phyloP scores from a whole-genome alignment of 2,888 invertebrate genomes.

The Heteromurus nitidus region DNA sequence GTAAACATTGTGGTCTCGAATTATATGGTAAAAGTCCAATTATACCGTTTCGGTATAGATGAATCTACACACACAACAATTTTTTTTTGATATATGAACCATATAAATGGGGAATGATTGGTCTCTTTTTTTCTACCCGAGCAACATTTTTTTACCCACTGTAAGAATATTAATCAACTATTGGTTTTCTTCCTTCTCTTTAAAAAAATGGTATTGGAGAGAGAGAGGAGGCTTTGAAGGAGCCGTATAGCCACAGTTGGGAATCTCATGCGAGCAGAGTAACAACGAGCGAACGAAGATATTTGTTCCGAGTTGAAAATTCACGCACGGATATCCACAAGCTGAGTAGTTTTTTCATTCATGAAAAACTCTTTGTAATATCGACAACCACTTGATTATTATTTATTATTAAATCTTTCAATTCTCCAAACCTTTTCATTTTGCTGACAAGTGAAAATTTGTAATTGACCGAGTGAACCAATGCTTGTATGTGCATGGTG shows the following conservation, averaged over 20 bases:
- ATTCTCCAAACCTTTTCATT: no score
- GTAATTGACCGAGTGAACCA: neutral
- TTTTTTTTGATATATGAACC: no score
- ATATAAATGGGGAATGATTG: neutral
- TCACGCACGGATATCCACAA: no score
- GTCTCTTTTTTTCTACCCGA: neutral
- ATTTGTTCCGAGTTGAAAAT: no score
- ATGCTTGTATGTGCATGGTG: conserved; percentile 29
- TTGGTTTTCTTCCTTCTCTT: conserved; percentile 17
- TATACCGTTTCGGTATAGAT: neutral
- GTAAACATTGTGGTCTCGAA: no score
- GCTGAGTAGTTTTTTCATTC: neutral
- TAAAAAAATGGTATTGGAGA: neutral
- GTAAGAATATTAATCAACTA: conserved; percentile 31
- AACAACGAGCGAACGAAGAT: no score
- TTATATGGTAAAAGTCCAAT: no score
- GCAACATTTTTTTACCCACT: conserved; percentile 21
- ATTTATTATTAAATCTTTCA: conserved; percentile 47
- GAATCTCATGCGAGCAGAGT: conserved; percentile 38
- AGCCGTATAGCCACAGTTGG: conserved; percentile 34
- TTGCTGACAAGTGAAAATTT: conserved; percentile 32
- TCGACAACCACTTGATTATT: conserved; percentile 28
- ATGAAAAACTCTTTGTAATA: neutral
- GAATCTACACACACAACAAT: neutral
- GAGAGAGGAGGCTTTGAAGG: neutral